Conservation (phyloP, 1,140 invertebrate genomes). For the Drosophila pachea region DNA sequence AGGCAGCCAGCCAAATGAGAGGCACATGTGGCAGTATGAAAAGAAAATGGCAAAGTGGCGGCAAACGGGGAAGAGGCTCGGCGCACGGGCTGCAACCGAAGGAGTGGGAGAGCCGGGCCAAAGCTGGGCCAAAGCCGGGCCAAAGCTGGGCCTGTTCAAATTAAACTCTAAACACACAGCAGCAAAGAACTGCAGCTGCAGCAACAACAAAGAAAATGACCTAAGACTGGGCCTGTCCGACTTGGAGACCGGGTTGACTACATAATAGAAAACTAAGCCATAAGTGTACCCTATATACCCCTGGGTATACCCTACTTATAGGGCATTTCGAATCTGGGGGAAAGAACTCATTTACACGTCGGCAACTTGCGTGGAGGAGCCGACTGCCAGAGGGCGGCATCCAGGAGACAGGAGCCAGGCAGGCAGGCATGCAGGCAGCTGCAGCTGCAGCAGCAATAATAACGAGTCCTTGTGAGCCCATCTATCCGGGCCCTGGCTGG, state of each 20-base stretch:
- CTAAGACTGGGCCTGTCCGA: not conserved
- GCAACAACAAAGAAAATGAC: slow-evolving; percentile 3
- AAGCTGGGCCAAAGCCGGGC: no score
- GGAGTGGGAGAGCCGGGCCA: no score
- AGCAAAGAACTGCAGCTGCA: slow-evolving; percentile 1
- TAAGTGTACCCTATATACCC: no score
- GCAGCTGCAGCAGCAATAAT: slow-evolving; percentile 39
- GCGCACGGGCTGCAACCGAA: no score
- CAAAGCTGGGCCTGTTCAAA: slow-evolving; percentile 48
- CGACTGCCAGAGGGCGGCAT: slow-evolving; percentile 20
- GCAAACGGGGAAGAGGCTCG: not conserved
- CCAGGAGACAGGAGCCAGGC: slow-evolving; percentile 25
- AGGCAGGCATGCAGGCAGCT: slow-evolving; percentile 5
- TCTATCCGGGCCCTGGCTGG: not conserved
- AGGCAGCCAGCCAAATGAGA: slow-evolving; percentile 38
- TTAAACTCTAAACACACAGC: slow-evolving; percentile 51
- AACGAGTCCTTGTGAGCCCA: slow-evolving; percentile 47
- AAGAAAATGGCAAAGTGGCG: slow-evolving; percentile 61
- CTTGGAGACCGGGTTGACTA: not conserved
- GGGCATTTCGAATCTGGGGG: not conserved
- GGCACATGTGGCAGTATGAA: slow-evolving; percentile 45
- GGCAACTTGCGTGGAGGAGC: slow-evolving; percentile 42
- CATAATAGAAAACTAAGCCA: no score
- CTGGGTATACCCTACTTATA: not conserved
- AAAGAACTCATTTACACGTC: slow-evolving; percentile 57